A percentile compares a stretch with the other conserved stretches of the same genome.
These are phyloP conservation scores for Neoarius graeffei DNA, from an alignment of 2,113 vertebrate genomes.

Conservation along the genomic window DNA sequence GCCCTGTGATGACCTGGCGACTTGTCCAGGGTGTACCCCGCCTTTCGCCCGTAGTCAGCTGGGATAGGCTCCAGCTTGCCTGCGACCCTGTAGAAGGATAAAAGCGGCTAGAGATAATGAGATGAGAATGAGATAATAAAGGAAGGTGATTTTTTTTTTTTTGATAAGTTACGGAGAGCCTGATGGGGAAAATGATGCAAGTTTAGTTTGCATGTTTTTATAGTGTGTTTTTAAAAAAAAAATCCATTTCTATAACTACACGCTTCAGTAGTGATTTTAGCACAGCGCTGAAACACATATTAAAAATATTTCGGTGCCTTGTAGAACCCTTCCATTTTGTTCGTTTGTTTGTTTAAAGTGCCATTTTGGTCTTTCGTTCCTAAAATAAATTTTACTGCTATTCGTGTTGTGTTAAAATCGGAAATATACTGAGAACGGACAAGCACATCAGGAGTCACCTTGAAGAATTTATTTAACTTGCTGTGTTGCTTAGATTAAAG, in stretches of 20 bases:
- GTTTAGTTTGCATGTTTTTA: neutral
- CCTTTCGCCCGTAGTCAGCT: too few species aligned
- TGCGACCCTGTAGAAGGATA: too few species aligned
- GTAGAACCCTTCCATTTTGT: too few species aligned
- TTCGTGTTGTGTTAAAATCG: neutral
- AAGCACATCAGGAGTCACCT: neutral
- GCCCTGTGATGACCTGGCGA: too few species aligned
- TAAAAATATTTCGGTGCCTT: too few species aligned
- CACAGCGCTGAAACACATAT: neutral
- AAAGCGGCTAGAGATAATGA: too few species aligned
- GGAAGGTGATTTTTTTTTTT: neutral
- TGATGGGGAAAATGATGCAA: neutral
- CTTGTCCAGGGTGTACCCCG: too few species aligned
- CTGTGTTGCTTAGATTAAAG: neutral
- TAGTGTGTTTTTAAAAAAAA: neutral
- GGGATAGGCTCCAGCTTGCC: too few species aligned
- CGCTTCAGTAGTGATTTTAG: neutral
- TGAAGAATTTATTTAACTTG: neutral
- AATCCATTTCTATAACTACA: neutral
- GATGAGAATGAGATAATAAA: too few species aligned
- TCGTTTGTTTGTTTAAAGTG: too few species aligned
- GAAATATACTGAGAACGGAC: neutral
- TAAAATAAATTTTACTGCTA: neutral
- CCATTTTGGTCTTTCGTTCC: neutral
- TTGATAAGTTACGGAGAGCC: too few species aligned